phyloP scores from a whole-genome alignment of 2,797 vertebrate species.

The Parauchenoglanis ngamensis region DNA sequence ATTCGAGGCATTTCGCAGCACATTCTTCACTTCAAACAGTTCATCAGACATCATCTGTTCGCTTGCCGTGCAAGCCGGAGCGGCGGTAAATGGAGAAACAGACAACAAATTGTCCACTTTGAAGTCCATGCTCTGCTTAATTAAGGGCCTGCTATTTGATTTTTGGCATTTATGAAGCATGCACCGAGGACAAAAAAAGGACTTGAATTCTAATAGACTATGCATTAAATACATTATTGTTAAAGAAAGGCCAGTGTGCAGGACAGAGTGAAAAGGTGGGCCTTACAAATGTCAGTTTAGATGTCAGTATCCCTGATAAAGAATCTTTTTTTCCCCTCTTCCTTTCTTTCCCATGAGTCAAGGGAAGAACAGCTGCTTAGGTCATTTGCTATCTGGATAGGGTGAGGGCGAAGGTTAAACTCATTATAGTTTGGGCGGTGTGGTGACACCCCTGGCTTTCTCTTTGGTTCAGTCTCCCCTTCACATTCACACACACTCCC shows the following conservation, averaged over 20 bases:
- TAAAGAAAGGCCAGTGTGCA: background rate
- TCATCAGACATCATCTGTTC: conserved; percentile 76
- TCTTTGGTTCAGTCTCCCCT: conserved; percentile 37
- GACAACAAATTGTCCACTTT: conserved; percentile 72
- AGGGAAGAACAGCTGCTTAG: conserved; percentile 24
- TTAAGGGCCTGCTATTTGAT: conserved; percentile 56
- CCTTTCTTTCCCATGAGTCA: background rate
- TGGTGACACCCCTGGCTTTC: conserved; percentile 40
- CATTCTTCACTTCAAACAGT: conserved; percentile 69
- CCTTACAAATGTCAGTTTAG: conserved; percentile 20
- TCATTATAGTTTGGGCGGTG: conserved; percentile 75
- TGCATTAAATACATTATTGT: background rate
- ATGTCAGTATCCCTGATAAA: background rate
- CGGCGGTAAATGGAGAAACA: conserved; percentile 71
- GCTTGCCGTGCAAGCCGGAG: conserved; percentile 65
- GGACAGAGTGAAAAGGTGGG: background rate
- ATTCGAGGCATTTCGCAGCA: conserved; percentile 56
- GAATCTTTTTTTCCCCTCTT: background rate
- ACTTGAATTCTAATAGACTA: background rate
- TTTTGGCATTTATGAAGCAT: conserved; percentile 37
- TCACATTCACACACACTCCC: conserved; percentile 29
- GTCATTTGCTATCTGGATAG: conserved; percentile 60
- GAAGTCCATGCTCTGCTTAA: conserved; percentile 63
- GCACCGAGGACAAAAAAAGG: background rate
- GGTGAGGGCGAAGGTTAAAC: conserved; percentile 74